These are phyloP conservation scores for Sinhomidia bicolor DNA, from an alignment of 2,888 invertebrate species.

Conservation along the genomic window DNA sequence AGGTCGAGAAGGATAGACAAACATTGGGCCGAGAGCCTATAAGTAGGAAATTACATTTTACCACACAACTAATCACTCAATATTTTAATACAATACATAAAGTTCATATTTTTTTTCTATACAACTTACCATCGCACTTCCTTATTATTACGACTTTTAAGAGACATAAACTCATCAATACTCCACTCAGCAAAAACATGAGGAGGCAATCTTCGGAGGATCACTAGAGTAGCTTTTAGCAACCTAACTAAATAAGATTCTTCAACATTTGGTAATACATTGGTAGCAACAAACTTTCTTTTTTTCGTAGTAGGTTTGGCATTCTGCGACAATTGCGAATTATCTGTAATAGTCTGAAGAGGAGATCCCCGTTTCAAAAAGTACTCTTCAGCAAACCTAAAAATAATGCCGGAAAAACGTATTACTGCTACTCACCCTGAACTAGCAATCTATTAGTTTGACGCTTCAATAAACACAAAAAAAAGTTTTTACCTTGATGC, in stretches of 20 bases:
- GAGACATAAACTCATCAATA: conserved; percentile 46
- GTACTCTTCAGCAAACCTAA: conserved; percentile 73
- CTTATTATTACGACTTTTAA: conserved; percentile 10
- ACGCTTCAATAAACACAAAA: not conserved
- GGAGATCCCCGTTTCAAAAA: conserved; percentile 66
- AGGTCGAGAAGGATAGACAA: conserved; percentile 41
- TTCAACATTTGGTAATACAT: not conserved
- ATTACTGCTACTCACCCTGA: too few relatives aligned
- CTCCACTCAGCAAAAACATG: conserved; percentile 60
- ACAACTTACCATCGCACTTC: conserved; percentile 58
- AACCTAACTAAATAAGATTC: conserved; percentile 15
- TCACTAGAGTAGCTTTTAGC: conserved; percentile 52
- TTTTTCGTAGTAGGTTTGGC: conserved; percentile 61
- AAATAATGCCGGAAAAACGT: too few relatives aligned
- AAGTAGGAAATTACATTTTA: not conserved
- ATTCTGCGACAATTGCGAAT: conserved; percentile 3
- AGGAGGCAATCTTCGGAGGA: conserved; percentile 63
- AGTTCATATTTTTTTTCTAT: too few relatives aligned
- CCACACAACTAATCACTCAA: not conserved
- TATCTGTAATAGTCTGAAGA: conserved; percentile 27
- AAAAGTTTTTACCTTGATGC: conserved; percentile 64
- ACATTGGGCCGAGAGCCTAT: conserved; percentile 46
- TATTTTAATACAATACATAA: too few relatives aligned
- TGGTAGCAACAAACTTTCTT: conserved; percentile 2
- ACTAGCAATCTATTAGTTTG: too few relatives aligned